Evolutionary conservation across 2,797 vertebrate genomes (phyloP).

Genomic region (Onychomys torridus): DNA sequence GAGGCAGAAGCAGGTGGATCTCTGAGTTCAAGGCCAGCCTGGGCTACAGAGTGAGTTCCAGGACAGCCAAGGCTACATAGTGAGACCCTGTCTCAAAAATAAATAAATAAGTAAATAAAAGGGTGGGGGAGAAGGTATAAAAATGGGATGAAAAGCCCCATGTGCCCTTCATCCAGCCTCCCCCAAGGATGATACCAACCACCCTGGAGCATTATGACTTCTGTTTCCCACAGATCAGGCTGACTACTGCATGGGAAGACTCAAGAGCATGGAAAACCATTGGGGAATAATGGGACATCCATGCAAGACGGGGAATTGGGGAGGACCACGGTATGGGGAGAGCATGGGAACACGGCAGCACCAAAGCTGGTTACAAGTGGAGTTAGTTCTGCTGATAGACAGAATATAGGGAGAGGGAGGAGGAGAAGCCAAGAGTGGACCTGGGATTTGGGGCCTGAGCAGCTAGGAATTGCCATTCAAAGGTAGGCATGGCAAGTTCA

Average conservation of each 20-base stretch:
- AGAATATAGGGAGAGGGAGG: neutral
- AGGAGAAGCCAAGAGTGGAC: neutral
- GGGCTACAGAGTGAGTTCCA: neutral
- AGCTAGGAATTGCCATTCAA: neutral
- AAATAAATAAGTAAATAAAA: no score
- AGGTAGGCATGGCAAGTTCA: neutral
- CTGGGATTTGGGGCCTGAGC: fast-evolving
- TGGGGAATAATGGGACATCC: neutral
- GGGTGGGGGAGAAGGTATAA: no score
- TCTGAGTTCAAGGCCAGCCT: neutral
- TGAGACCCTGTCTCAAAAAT: neutral
- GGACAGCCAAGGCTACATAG: neutral
- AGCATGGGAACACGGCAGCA: fast-evolving
- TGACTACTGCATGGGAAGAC: neutral
- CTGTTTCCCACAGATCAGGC: neutral
- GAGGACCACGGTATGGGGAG: fast-evolving
- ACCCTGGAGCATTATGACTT: neutral
- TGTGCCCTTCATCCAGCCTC: neutral
- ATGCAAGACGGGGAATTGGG: neutral
- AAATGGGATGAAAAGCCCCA: neutral
- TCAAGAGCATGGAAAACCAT: neutral
- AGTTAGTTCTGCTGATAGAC: neutral
- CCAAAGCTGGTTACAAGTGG: neutral
- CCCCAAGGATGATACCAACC: neutral
- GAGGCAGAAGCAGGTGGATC: neutral